These are phyloP conservation scores for Dipodomys stephensi DNA, from an alignment of 2,113 vertebrate genomes.

Conservation along the genomic window DNA sequence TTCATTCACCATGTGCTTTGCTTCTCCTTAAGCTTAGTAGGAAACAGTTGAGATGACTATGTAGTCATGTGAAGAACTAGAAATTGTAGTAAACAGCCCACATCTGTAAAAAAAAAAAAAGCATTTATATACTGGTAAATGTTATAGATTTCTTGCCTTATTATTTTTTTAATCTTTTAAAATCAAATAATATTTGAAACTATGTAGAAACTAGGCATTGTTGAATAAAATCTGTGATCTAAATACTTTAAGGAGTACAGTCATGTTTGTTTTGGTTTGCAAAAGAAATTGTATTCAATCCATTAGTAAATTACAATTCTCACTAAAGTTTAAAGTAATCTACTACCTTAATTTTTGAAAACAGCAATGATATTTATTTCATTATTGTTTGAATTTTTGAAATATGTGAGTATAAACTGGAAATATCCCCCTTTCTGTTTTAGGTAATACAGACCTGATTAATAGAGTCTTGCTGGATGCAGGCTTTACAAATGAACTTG, in stretches of 20 bases:
- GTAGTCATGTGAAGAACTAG: neutral
- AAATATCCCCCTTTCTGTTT: constrained; percentile 52
- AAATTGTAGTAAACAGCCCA: neutral
- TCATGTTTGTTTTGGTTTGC: constrained; percentile 29
- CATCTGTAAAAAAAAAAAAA: neutral
- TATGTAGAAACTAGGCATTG: neutral
- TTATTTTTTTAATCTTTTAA: neutral
- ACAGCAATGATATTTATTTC: constrained; percentile 44
- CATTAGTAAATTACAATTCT: neutral
- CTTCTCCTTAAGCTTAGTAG: neutral
- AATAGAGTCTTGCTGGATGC: constrained; percentile 95
- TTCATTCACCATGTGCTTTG: neutral
- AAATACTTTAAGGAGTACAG: neutral
- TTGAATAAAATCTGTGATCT: neutral
- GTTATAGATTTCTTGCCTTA: neutral
- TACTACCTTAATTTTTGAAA: neutral
- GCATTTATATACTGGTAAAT: neutral
- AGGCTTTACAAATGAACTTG: constrained; percentile 94
- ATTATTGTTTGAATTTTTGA: neutral
- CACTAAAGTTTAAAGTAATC: neutral
- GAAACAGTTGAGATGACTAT: neutral
- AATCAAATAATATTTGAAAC: neutral
- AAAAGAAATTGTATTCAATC: neutral
- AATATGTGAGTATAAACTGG: constrained; percentile 37
- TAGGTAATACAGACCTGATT: constrained; percentile 94